Percentiles rank a stretch among this genome's conserved stretches.
These are phyloP conservation scores for Australoheros scitulus DNA, from an alignment of 2,113 vertebrate species.

Conservation along the genomic window DNA sequence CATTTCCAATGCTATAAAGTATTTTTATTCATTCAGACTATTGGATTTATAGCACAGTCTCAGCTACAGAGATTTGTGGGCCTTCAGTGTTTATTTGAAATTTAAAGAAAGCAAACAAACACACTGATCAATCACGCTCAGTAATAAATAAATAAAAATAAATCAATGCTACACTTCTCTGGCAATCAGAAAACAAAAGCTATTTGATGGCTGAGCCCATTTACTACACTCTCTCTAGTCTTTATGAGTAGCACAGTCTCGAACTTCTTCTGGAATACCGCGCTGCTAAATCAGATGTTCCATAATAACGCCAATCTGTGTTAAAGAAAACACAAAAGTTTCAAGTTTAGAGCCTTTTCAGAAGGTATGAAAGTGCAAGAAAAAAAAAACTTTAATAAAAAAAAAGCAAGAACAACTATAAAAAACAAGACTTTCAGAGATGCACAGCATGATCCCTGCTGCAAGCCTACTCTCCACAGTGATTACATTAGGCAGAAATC, in stretches of 20 bases:
- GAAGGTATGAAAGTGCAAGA: background rate
- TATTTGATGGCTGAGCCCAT: background rate
- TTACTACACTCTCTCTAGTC: background rate
- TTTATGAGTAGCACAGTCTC: background rate
- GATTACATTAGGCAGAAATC: slow-evolving; percentile 9
- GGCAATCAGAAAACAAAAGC: slow-evolving; percentile 20
- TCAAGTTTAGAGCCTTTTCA: background rate
- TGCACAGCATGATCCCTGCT: background rate
- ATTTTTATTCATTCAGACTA: slow-evolving; percentile 11
- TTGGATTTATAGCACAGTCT: background rate
- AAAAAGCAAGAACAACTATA: background rate
- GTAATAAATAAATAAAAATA: background rate
- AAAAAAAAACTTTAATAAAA: background rate
- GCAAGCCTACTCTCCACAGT: background rate
- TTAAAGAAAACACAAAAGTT: background rate
- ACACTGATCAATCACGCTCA: slow-evolving; percentile 36
- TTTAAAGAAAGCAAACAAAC: slow-evolving; percentile 40
- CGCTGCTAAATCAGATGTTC: background rate
- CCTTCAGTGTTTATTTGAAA: slow-evolving; percentile 32
- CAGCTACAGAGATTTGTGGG: slow-evolving; percentile 24
- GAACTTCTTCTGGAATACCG: background rate
- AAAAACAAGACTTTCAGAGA: background rate
- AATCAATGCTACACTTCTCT: slow-evolving; percentile 17
- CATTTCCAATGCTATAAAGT: slow-evolving; percentile 5
- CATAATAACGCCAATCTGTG: background rate